Percentiles rank a stretch among this genome's conserved stretches.
Evolutionary conservation across 2,888 invertebrate species (phyloP).

Genomic region (Epicampocera succincta): DNA sequence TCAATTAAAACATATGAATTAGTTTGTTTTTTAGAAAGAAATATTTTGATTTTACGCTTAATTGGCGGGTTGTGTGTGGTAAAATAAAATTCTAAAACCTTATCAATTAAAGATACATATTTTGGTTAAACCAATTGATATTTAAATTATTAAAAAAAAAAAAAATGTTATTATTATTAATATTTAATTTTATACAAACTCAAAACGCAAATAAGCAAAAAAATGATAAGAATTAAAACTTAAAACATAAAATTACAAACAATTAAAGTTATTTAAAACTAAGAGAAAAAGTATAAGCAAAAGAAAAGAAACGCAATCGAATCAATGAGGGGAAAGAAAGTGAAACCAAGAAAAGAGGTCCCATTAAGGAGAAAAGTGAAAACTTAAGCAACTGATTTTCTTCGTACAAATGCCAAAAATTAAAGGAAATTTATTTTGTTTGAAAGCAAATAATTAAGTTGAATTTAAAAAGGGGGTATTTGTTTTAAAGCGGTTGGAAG

Average conservation of each 20-base stretch:
- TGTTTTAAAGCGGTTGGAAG: not conserved
- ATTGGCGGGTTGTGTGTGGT: conserved; percentile 69
- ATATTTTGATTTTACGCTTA: conserved; percentile 69
- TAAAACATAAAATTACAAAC: conserved; percentile 41
- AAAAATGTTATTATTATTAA: conserved; percentile 61
- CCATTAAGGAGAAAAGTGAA: not conserved
- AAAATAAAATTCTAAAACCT: conserved; percentile 63
- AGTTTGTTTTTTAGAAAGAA: conserved; percentile 45
- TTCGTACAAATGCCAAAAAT: not conserved
- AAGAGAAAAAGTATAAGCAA: conserved; percentile 15
- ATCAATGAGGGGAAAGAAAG: not conserved
- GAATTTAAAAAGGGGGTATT: too few species aligned
- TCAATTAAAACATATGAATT: conserved; percentile 23
- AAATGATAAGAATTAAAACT: conserved; percentile 53
- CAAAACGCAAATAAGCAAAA: conserved; percentile 50
- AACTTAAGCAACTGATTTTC: conserved; percentile 17
- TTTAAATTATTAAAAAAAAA: conserved; percentile 58
- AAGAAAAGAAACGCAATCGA: not conserved
- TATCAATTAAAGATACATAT: conserved; percentile 60
- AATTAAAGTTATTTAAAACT: conserved; percentile 29
- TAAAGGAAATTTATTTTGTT: not conserved
- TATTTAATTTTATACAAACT: conserved; percentile 67
- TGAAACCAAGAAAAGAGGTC: not conserved
- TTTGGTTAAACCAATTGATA: conserved; percentile 68
- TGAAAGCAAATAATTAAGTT: not conserved